Evolutionary conservation across 2,113 vertebrate species (phyloP).

Genomic region (Brienomyrus longianalis): DNA sequence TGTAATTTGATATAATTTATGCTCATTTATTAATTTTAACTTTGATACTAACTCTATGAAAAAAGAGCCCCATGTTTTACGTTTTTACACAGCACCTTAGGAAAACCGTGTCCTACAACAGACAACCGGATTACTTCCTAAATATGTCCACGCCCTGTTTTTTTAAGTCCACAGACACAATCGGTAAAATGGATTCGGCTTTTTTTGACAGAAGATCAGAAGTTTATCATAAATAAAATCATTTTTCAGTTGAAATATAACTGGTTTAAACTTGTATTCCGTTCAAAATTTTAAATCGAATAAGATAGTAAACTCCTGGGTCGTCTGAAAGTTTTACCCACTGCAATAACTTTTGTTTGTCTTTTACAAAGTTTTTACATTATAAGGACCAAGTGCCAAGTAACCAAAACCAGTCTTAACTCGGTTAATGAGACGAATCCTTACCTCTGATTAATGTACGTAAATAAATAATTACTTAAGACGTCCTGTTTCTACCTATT

Average conservation of each 20-base stretch:
- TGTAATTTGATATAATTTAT: background rate
- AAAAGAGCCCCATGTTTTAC: background rate
- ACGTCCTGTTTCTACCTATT: constrained; percentile 42
- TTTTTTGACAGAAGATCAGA: background rate
- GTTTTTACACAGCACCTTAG: background rate
- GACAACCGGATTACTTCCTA: constrained; percentile 12
- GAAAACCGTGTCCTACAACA: background rate
- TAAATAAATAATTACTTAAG: constrained; percentile 11
- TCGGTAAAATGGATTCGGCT: background rate
- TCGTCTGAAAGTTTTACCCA: background rate
- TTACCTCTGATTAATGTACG: constrained; percentile 18
- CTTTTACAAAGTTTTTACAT: background rate
- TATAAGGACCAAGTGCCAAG: background rate
- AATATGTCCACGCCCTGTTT: constrained; percentile 23
- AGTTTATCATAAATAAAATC: background rate
- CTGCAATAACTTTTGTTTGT: background rate
- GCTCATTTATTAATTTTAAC: background rate
- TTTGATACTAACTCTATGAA: background rate
- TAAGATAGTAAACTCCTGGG: background rate
- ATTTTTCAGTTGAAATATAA: background rate
- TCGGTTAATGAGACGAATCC: constrained; percentile 9
- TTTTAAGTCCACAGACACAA: background rate
- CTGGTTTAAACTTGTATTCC: background rate
- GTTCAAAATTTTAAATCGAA: background rate
- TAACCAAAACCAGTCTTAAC: background rate